phyloP scores from a whole-genome alignment of 1,140 invertebrate genomes.

The Brachionus calyciflorus region DNA sequence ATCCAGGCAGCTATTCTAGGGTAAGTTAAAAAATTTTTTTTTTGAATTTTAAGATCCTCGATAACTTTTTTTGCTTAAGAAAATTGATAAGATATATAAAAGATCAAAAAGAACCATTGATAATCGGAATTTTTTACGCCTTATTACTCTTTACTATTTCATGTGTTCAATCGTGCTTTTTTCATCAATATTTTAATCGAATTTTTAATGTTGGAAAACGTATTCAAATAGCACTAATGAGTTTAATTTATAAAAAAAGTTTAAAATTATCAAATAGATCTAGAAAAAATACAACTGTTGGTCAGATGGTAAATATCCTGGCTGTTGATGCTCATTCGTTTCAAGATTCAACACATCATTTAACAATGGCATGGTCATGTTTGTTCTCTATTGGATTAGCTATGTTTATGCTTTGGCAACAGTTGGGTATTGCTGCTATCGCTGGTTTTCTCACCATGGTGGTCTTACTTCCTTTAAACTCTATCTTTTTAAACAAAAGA shows the following conservation, averaged over 20 bases:
- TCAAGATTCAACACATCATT: slow-evolving; percentile 66
- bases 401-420: slow-evolving; percentile 83
- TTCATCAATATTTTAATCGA: slow-evolving; percentile 63
- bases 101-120: background rate
- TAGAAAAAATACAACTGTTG: slow-evolving; percentile 62
- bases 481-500: slow-evolving; percentile 76
- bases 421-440: slow-evolving; percentile 62
- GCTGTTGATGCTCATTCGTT: slow-evolving; percentile 64
- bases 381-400: slow-evolving; percentile 83
- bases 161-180: slow-evolving; percentile 78
- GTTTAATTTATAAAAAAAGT: slow-evolving; percentile 83
- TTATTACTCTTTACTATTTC: slow-evolving; percentile 73
- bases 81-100: slow-evolving; percentile 12
- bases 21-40: background rate
- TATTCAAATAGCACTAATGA: slow-evolving; percentile 83
- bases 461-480: slow-evolving; percentile 69
- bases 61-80: background rate
- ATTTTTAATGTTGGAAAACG: slow-evolving; percentile 75
- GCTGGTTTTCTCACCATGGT: slow-evolving; percentile 61
- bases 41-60: no score
- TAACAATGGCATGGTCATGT: slow-evolving; percentile 94
- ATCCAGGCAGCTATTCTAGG: background rate
- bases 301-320: slow-evolving; percentile 67
- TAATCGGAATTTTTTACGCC: slow-evolving; percentile 83
- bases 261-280: slow-evolving; percentile 51